Evolutionary conservation across 1,140 invertebrate genomes (phyloP).

Genomic region (Sycobia sp.): DNA sequence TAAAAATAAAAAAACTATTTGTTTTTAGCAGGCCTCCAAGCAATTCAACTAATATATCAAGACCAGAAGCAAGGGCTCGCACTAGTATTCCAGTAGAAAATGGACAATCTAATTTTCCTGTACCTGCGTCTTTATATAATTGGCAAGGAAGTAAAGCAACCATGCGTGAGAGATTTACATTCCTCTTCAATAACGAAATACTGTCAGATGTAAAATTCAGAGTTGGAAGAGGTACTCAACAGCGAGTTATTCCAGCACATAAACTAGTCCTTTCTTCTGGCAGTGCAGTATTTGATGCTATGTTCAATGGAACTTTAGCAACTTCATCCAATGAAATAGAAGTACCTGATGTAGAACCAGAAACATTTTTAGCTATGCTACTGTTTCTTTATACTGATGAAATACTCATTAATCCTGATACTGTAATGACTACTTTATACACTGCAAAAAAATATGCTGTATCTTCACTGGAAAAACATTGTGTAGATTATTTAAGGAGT

Average conservation of each 20-base stretch:
- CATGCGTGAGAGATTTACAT: conserved; percentile 77
- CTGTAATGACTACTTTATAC: conserved; percentile 86
- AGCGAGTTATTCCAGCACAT: conserved; percentile 80
- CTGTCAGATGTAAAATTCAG: conserved; percentile 81
- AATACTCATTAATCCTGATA: conserved; percentile 84
- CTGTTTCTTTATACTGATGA: conserved; percentile 84
- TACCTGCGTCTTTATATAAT: conserved; percentile 60
- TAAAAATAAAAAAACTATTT: no score
- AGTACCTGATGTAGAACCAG: conserved; percentile 83
- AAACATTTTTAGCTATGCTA: conserved; percentile 74
- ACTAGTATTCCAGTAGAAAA: conserved; percentile 43
- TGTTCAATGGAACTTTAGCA: conserved; percentile 80
- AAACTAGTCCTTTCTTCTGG: conserved; percentile 84
- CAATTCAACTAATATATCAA: conserved; percentile 47
- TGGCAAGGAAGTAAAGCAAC: conserved; percentile 75
- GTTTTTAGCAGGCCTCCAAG: conserved; percentile 47
- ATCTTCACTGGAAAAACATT: conserved; percentile 80
- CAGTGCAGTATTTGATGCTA: conserved; percentile 85
- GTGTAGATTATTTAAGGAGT: conserved; percentile 82
- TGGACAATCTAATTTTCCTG: conserved; percentile 34
- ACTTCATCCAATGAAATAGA: conserved; percentile 75
- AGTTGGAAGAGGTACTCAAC: conserved; percentile 73
- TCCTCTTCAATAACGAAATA: conserved; percentile 82
- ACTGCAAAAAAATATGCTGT: conserved; percentile 89
- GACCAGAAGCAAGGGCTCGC: conserved; percentile 44